Percentiles rank a stretch among this genome's conserved stretches.
These are phyloP conservation scores for Ethmia dodecea DNA, from an alignment of 2,888 invertebrate species.

Conservation along the genomic window DNA sequence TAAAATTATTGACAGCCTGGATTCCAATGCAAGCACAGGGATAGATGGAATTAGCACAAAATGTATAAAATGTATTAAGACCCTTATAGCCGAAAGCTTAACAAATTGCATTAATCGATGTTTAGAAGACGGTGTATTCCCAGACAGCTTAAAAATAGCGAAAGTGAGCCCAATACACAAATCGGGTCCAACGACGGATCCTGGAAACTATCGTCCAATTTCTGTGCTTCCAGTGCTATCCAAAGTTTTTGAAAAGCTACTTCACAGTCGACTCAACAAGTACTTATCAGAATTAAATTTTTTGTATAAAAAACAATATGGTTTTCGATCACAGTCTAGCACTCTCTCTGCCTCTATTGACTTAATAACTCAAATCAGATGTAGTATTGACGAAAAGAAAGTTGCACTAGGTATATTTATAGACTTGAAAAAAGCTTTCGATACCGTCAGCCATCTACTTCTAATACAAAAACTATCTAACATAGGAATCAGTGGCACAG, in stretches of 20 bases:
- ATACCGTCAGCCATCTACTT: no score
- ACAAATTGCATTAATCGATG: conserved; percentile 8
- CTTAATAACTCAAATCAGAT: not conserved
- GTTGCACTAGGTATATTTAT: no score
- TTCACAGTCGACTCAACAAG: conserved; percentile 2
- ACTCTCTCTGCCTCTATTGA: not conserved
- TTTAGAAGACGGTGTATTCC: conserved; percentile 11
- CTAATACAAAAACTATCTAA: no score
- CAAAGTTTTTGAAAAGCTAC: conserved; percentile 15
- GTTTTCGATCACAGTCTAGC: not conserved
- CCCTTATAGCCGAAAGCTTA: not conserved
- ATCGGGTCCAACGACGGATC: conserved; percentile 10
- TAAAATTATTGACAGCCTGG: conserved; percentile 3
- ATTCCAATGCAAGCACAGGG: conserved; percentile 1
- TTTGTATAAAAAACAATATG: not conserved
- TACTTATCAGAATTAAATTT: conserved; percentile 8
- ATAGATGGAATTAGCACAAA: conserved; percentile 2
- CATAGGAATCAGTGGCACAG: no score
- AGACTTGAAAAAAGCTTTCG: no score
- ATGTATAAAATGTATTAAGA: conserved; percentile 1
- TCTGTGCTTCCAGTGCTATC: conserved; percentile 11
- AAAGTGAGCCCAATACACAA: conserved; percentile 15
- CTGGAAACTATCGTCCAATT: conserved; percentile 15
- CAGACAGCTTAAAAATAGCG: conserved; percentile 13
- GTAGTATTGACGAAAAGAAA: no score